Evolutionary conservation across 1,140 invertebrate genomes (phyloP).

Genomic region (Pachyrhynchus sulphureomaculatus): DNA sequence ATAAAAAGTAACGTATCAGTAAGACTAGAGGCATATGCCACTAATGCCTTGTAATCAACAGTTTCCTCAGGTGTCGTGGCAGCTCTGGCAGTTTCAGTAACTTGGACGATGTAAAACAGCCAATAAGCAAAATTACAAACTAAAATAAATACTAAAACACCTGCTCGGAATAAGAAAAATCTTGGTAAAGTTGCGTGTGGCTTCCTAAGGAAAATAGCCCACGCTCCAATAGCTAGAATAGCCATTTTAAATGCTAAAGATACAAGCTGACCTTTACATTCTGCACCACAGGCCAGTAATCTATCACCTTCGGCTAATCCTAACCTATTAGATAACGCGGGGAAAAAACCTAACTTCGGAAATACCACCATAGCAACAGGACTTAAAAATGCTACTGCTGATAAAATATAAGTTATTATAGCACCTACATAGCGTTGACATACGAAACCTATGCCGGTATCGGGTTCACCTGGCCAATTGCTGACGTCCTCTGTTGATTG

Average conservation of each 20-base stretch:
- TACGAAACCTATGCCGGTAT: slow-evolving; percentile 68
- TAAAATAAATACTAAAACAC: slow-evolving; percentile 85
- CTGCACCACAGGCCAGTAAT: slow-evolving; percentile 73
- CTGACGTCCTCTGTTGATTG: slow-evolving; percentile 89
- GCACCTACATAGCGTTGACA: slow-evolving; percentile 80
- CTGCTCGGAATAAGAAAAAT: slow-evolving; percentile 87
- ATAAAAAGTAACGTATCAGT: slow-evolving; percentile 93
- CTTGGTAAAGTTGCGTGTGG: slow-evolving; percentile 86
- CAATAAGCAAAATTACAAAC: slow-evolving; percentile 94
- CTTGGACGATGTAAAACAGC: slow-evolving; percentile 95
- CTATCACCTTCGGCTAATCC: slow-evolving; percentile 60
- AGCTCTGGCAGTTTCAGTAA: slow-evolving; percentile 75
- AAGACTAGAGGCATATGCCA: slow-evolving; percentile 87
- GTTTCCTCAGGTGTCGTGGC: slow-evolving; percentile 75
- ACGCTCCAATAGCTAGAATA: slow-evolving; percentile 87
- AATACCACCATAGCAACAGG: slow-evolving; percentile 92
- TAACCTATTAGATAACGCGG: slow-evolving; percentile 56
- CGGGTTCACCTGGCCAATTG: slow-evolving; percentile 75
- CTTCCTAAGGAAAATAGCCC: slow-evolving; percentile 80
- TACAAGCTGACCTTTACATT: slow-evolving; percentile 82
- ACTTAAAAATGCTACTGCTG: slow-evolving; percentile 82
- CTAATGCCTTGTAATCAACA: slow-evolving; percentile 80
- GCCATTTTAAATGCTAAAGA: slow-evolving; percentile 90
- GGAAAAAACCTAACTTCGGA: slow-evolving; percentile 84
- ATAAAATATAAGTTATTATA: slow-evolving; percentile 73